Evolutionary conservation across 37 sponge, comb jelly and placozoan genomes (phyloP).

Genomic region (Chondrosia reniformis): DNA sequence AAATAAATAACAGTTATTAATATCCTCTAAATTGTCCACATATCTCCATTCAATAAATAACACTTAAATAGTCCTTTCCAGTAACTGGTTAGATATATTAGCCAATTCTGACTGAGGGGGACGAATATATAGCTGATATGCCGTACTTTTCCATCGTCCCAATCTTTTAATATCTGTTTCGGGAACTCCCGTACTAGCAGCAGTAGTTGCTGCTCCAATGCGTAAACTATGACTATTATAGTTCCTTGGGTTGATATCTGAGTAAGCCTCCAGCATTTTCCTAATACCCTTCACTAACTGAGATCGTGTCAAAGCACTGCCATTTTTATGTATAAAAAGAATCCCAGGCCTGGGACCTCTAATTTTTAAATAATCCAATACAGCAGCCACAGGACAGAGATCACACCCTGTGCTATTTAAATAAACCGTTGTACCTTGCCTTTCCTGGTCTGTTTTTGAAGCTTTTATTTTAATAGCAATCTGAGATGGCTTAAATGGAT

Average conservation of each 20-base stretch:
- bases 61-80: no score
- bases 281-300: background rate
- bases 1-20: no score
- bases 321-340: background rate
- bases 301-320: background rate
- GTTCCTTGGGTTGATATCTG: background rate
- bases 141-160: no score
- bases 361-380: background rate
- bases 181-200: background rate
- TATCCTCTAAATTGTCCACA: no score
- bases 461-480: constrained; percentile 5
- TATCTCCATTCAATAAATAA: no score
- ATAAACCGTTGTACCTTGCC: background rate
- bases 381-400: constrained; percentile 10
- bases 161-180: no score
- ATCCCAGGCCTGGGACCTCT: background rate
- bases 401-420: background rate
- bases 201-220: constrained; percentile 6
- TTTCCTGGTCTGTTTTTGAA: constrained; percentile 5
- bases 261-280: background rate
- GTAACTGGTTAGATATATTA: no score
- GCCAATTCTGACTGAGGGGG: no score
- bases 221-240: constrained; percentile 5
- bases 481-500: background rate
- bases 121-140: no score